Evolutionary conservation across 2,888 invertebrate genomes (phyloP).

Genomic region (Leptinotarsa rubiginosa): DNA sequence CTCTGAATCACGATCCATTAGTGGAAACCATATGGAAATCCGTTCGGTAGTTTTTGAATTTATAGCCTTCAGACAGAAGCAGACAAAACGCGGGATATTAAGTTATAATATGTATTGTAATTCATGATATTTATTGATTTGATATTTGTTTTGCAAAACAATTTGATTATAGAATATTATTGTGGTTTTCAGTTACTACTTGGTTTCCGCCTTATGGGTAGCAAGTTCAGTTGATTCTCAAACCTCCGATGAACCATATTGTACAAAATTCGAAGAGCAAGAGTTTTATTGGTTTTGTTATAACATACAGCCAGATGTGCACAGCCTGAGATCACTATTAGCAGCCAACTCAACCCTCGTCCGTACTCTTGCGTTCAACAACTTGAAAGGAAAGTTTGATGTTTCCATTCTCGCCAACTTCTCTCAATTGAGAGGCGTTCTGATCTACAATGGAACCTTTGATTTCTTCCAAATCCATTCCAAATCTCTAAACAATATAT

Average conservation of each 20-base stretch:
- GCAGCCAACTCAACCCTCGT: conserved; percentile 6
- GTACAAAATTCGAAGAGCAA: background rate
- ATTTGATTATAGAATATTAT: background rate
- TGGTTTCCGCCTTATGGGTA: conserved; percentile 14
- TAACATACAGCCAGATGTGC: background rate
- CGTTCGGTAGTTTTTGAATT: too few species aligned
- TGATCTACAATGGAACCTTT: conserved; percentile 9
- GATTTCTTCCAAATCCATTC: conserved; percentile 19
- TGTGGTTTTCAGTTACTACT: conserved; percentile 22
- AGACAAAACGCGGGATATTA: too few species aligned
- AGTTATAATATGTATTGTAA: too few species aligned
- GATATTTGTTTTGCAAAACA: too few species aligned
- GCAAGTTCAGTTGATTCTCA: conserved; percentile 10
- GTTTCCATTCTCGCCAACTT: conserved; percentile 3
- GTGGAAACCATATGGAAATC: too few species aligned
- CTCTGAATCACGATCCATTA: too few species aligned
- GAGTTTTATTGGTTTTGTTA: background rate
- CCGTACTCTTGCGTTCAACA: background rate
- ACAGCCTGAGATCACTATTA: background rate
- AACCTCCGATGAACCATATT: background rate
- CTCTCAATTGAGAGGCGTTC: conserved; percentile 14
- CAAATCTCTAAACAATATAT: conserved; percentile 16
- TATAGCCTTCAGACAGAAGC: too few species aligned
- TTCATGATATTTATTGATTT: too few species aligned
- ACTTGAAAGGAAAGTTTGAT: conserved; percentile 11